These are phyloP conservation scores for Eretmochelys imbricata DNA, from an alignment of 2,113 vertebrate species.

Conservation along the genomic window DNA sequence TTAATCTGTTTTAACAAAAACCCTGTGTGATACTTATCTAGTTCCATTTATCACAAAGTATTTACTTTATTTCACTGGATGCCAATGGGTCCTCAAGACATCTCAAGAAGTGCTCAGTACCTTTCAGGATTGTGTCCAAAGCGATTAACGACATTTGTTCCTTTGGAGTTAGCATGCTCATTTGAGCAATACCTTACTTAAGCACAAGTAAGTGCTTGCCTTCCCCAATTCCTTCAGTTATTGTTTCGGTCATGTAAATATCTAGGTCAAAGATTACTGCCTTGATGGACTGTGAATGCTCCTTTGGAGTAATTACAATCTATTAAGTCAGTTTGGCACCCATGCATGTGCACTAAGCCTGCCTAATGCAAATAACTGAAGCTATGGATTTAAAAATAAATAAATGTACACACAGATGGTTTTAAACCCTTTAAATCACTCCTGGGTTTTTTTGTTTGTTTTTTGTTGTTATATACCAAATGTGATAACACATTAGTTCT, in stretches of 20 bases:
- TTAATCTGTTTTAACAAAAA: not conserved
- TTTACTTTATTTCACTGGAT: not conserved
- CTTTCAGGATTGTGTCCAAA: rapidly evolving
- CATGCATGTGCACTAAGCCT: not conserved
- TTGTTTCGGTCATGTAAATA: not conserved
- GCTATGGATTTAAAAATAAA: not conserved
- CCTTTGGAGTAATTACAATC: not conserved
- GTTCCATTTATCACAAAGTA: not conserved
- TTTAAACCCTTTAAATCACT: not conserved
- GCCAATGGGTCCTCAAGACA: not conserved
- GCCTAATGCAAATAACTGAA: not conserved
- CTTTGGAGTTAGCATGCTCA: not conserved
- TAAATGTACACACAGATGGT: not conserved
- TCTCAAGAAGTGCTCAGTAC: not conserved
- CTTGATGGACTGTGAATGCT: not conserved
- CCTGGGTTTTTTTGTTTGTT: not conserved
- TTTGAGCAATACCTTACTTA: not conserved
- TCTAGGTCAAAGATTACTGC: not conserved
- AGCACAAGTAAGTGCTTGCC: not conserved
- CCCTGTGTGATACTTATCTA: not conserved
- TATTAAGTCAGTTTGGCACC: not conserved
- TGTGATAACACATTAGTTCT: not conserved
- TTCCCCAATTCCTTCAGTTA: not conserved
- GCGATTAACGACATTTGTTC: not conserved
- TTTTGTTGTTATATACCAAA: not conserved